phyloP scores from a whole-genome alignment of 2,888 invertebrate species.

The Microctonus brassicae region DNA sequence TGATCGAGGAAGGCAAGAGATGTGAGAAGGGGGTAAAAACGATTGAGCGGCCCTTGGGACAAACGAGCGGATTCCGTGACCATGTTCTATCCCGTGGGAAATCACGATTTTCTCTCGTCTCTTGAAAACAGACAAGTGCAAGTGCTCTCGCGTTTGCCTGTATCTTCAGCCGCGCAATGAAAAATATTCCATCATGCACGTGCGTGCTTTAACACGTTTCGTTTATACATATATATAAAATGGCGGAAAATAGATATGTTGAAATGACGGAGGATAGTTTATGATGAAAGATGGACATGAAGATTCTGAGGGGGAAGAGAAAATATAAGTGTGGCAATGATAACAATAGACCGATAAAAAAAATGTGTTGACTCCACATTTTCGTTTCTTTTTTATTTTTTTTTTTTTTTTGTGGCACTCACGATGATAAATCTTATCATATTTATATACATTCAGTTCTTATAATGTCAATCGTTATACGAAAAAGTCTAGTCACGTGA shows the following conservation, averaged over 20 bases:
- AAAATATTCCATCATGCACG: slow-evolving; percentile 10
- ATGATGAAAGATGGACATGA: no score
- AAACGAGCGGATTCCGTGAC: slow-evolving; percentile 51
- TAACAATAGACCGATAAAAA: background rate
- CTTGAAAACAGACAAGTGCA: background rate
- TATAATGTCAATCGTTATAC: background rate
- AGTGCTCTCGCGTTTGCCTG: background rate
- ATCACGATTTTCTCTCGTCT: slow-evolving; percentile 32
- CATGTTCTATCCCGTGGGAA: slow-evolving; percentile 44
- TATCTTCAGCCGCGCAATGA: slow-evolving; percentile 12
- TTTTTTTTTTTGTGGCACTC: background rate
- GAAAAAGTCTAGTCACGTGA: background rate
- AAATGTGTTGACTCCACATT: background rate
- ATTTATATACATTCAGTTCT: background rate
- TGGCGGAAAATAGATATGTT: background rate
- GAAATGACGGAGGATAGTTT: background rate
- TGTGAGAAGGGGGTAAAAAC: slow-evolving; percentile 12
- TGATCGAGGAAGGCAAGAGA: slow-evolving; percentile 33
- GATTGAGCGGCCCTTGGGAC: slow-evolving; percentile 30
- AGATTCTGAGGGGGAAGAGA: background rate
- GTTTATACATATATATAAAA: no score
- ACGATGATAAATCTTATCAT: background rate
- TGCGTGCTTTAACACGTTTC: background rate
- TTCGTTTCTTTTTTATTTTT: no score
- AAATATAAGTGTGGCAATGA: background rate